Percentiles rank a stretch among this genome's conserved stretches.
phyloP scores from a whole-genome alignment of 2,113 vertebrate genomes.

The Otis tarda region DNA sequence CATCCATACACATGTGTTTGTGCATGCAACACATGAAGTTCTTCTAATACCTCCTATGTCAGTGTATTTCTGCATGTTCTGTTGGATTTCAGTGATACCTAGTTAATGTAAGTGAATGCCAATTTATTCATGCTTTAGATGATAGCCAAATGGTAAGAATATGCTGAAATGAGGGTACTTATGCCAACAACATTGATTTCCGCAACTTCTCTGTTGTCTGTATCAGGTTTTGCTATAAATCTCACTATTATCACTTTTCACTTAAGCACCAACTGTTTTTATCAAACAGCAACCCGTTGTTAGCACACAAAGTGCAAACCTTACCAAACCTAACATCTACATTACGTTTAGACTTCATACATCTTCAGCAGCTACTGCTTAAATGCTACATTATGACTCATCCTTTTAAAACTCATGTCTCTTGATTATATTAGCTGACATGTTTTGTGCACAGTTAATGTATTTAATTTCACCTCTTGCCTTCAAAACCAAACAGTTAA shows the following conservation, averaged over 20 bases:
- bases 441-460: background rate
- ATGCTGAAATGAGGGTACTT: background rate
- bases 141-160: background rate
- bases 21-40: background rate
- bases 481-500: background rate
- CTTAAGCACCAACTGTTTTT: background rate
- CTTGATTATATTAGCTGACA: background rate
- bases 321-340: background rate
- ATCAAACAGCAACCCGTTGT: background rate
- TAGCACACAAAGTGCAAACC: background rate
- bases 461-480: conserved; percentile 2
- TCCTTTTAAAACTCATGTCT: background rate
- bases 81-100: background rate
- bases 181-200: background rate
- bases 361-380: background rate
- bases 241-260: background rate
- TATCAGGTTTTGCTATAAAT: background rate
- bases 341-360: background rate
- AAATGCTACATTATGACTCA: background rate
- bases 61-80: background rate
- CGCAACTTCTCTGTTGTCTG: background rate
- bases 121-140: background rate
- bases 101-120: background rate
- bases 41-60: background rate
- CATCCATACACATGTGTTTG: accelerated